Evolutionary conservation across 2,113 vertebrate species (phyloP).

Genomic region (Microtus pennsylvanicus): DNA sequence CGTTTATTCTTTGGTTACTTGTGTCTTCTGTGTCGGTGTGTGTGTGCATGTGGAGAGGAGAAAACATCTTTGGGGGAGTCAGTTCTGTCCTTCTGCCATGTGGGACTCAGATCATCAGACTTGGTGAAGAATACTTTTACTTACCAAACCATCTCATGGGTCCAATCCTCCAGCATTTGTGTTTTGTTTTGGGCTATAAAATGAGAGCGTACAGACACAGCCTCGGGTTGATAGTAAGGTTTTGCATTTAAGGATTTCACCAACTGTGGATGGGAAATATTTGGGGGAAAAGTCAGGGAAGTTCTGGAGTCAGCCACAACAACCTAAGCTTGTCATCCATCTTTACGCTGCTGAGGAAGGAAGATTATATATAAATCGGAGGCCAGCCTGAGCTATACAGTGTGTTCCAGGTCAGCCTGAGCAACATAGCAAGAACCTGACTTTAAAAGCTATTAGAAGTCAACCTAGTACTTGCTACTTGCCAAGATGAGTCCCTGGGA

Average conservation of each 20-base stretch:
- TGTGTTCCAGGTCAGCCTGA: not conserved
- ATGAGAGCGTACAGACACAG: not conserved
- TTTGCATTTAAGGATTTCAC: not conserved
- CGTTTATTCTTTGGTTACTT: not conserved
- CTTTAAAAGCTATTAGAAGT: not conserved
- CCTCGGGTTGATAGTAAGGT: not conserved
- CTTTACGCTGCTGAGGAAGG: not conserved
- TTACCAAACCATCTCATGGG: not conserved
- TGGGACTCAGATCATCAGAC: not conserved
- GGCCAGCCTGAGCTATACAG: not conserved
- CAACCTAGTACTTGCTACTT: not conserved
- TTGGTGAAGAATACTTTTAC: not conserved
- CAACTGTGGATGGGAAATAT: not conserved
- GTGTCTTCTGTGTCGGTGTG: not conserved
- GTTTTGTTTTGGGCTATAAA: conserved; percentile 30
- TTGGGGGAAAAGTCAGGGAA: not conserved
- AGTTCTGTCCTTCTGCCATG: not conserved
- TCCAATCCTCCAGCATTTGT: not conserved
- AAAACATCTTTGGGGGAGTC: not conserved
- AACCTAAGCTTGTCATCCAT: too few relatives aligned
- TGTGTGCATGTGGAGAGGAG: not conserved
- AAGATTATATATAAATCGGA: not conserved
- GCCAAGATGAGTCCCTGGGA: not conserved
- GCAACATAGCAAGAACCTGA: not conserved
- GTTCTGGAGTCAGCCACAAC: not conserved